Evolutionary conservation across 2,888 invertebrate species (phyloP).

Genomic region (Coleophora flavipennella): DNA sequence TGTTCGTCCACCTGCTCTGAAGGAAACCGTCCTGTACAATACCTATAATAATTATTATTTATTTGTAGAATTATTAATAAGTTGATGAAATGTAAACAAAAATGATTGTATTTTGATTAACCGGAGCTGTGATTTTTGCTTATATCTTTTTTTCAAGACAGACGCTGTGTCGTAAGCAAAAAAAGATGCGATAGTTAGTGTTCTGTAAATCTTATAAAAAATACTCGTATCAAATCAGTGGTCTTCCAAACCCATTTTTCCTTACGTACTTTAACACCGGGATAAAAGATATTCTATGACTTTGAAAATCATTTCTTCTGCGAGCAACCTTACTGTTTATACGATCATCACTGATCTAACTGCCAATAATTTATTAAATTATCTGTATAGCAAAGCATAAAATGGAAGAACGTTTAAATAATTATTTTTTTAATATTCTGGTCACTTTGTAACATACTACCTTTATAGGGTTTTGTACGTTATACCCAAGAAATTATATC

Average conservation of each 20-base stretch:
- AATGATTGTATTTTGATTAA: constrained; percentile 65
- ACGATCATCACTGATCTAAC: too few species aligned
- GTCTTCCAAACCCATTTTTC: constrained; percentile 29
- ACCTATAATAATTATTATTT: constrained; percentile 50
- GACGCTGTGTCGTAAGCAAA: constrained; percentile 3
- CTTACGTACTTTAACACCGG: too few species aligned
- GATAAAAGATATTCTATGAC: too few species aligned
- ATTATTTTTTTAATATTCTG: constrained; percentile 23
- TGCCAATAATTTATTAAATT: too few species aligned
- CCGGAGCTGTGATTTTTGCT: constrained; percentile 73
- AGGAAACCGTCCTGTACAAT: constrained; percentile 59
- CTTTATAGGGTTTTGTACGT: constrained; percentile 22
- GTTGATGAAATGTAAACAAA: constrained; percentile 58
- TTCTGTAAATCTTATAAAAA: too few species aligned
- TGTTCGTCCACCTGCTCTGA: constrained; percentile 47
- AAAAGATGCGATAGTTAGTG: too few species aligned
- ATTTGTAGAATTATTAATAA: constrained; percentile 61
- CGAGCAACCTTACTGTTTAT: too few species aligned
- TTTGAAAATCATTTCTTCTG: too few species aligned
- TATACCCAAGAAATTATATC: constrained; percentile 33
- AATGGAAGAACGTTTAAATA: too few species aligned
- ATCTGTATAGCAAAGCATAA: too few species aligned
- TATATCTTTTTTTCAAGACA: constrained; percentile 45
- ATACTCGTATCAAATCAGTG: constrained; percentile 14
- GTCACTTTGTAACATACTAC: constrained; percentile 33